A percentile compares a stretch with the other conserved stretches of the same genome.
These are phyloP conservation scores for Drosophila novamexicana DNA, from an alignment of 1,140 invertebrate species.

Conservation along the genomic window DNA sequence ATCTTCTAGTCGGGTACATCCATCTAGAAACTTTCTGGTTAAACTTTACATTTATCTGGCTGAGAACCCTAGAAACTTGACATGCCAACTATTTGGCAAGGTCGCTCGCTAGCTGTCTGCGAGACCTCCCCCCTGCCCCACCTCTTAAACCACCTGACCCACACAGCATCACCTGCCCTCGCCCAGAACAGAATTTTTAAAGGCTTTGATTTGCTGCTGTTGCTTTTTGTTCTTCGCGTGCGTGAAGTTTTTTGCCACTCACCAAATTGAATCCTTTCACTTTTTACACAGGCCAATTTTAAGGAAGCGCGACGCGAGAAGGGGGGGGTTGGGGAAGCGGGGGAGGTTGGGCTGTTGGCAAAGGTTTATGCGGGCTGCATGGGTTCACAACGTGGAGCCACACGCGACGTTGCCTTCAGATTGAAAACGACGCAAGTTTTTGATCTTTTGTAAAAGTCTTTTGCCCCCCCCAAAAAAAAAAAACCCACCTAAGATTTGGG, in stretches of 20 bases:
- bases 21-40: no score
- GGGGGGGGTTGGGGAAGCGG: background rate
- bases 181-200: conserved; percentile 41
- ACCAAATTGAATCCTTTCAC: conserved; percentile 72
- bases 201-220: conserved; percentile 72
- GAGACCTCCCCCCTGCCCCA: no score
- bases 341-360: no score
- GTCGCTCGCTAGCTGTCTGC: conserved; percentile 1
- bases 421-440: conserved; percentile 70
- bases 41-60: no score
- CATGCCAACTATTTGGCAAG: conserved; percentile 2
- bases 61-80: background rate
- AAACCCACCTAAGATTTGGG: conserved; percentile 11
- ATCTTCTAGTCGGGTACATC: no score
- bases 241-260: conserved; percentile 43
- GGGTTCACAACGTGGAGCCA: background rate
- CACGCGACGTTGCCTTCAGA: conserved; percentile 45
- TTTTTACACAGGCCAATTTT: conserved; percentile 27
- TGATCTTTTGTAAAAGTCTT: conserved; percentile 62
- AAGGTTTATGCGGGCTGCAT: background rate
- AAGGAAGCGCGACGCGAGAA: background rate
- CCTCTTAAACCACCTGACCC: background rate
- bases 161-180: no score
- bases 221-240: conserved; percentile 46
- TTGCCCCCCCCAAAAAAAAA: conserved; percentile 9